These are phyloP conservation scores for Phania funesta DNA, from an alignment of 2,888 invertebrate species.

Conservation along the genomic window DNA sequence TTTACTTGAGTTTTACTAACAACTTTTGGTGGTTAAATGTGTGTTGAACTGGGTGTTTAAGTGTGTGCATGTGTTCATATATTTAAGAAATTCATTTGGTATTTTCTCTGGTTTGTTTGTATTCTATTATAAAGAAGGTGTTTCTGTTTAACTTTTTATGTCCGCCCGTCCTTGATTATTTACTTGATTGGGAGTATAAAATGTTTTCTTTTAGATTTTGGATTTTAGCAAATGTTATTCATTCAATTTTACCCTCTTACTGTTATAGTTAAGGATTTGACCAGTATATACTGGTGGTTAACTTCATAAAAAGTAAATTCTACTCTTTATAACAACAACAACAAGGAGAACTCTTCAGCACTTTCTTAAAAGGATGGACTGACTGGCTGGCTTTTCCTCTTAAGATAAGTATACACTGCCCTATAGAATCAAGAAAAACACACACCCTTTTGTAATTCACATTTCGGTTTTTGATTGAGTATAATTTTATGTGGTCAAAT, in stretches of 20 bases:
- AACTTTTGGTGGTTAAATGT: slow-evolving; percentile 35
- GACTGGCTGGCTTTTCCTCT: neutral
- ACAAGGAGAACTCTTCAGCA: neutral
- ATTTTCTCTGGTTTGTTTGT: slow-evolving; percentile 26
- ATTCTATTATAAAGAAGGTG: slow-evolving; percentile 57
- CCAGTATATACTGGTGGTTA: slow-evolving; percentile 39
- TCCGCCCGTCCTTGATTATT: slow-evolving; percentile 63
- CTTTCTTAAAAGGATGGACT: slow-evolving; percentile 1
- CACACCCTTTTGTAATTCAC: slow-evolving; percentile 19
- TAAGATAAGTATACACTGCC: neutral
- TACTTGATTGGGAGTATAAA: slow-evolving; percentile 36
- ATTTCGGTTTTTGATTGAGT: slow-evolving; percentile 17
- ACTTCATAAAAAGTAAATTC: slow-evolving; percentile 24
- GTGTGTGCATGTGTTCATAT: slow-evolving; percentile 3
- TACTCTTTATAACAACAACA: slow-evolving; percentile 14
- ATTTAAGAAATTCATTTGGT: slow-evolving; percentile 25
- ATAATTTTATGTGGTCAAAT: slow-evolving; percentile 54
- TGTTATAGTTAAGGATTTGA: slow-evolving; percentile 9
- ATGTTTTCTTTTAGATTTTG: slow-evolving; percentile 24
- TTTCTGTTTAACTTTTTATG: slow-evolving; percentile 66
- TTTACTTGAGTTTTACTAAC: slow-evolving; percentile 14
- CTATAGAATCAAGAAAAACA: neutral
- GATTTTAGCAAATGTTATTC: slow-evolving; percentile 41
- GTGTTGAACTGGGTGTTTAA: neutral
- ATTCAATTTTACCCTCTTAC: slow-evolving; percentile 32